These are phyloP conservation scores for Lacerta agilis DNA, from an alignment of 2,797 vertebrate species.

Conservation along the genomic window DNA sequence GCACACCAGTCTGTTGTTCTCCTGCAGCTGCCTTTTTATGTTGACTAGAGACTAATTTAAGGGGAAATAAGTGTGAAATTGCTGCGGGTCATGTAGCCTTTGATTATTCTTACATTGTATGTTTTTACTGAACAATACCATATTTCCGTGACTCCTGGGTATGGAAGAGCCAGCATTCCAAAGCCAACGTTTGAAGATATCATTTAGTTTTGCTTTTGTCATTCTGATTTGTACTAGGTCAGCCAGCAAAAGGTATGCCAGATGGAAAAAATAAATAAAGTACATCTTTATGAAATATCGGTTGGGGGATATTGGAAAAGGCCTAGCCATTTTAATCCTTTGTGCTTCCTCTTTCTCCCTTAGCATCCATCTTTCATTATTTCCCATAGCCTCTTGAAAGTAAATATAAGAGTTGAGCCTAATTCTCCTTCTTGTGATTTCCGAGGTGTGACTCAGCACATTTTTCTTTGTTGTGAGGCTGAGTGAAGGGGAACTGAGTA, in stretches of 20 bases:
- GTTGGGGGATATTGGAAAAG: slow-evolving; percentile 35
- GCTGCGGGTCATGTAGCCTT: neutral
- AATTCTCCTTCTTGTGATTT: slow-evolving; percentile 35
- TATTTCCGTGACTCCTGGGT: neutral
- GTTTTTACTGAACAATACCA: neutral
- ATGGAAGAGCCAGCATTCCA: neutral
- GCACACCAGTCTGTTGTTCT: neutral
- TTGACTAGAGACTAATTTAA: slow-evolving; percentile 14
- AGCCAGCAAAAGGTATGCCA: slow-evolving; percentile 15
- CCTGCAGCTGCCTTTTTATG: slow-evolving; percentile 11
- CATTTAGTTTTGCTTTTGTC: slow-evolving; percentile 30
- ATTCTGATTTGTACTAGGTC: slow-evolving; percentile 11
- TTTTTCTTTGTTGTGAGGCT: neutral
- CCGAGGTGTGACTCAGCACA: slow-evolving; percentile 23
- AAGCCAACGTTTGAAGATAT: neutral
- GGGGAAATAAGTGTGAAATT: neutral
- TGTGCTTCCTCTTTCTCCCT: neutral
- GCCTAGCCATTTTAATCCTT: slow-evolving; percentile 29
- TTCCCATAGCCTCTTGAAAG: slow-evolving; percentile 22
- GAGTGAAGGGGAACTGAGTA: neutral
- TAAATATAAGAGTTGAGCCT: neutral
- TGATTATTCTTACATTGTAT: neutral
- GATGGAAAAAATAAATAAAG: slow-evolving; percentile 19
- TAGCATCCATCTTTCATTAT: slow-evolving; percentile 30
- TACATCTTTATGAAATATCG: slow-evolving; percentile 21